Percentiles rank a stretch among this genome's conserved stretches.
Evolutionary conservation across 2,888 invertebrate genomes (phyloP).

Genomic region (Lithosia quadra): DNA sequence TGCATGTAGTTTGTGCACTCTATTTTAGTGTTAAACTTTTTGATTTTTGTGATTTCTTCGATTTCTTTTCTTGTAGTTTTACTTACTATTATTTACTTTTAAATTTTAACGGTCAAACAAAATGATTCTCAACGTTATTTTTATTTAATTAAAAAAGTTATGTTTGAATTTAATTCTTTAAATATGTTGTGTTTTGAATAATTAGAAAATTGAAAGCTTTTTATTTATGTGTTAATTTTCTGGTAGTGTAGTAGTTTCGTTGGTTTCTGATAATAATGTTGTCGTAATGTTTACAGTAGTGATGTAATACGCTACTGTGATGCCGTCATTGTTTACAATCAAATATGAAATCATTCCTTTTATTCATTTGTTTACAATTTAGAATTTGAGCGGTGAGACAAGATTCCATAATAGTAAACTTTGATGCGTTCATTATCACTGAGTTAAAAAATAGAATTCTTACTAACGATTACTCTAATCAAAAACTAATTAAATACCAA

Average conservation of each 20-base stretch:
- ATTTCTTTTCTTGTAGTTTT: not conserved
- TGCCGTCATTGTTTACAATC: constrained; percentile 7
- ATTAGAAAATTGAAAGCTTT: constrained; percentile 29
- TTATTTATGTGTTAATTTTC: constrained; percentile 35
- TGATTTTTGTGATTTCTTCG: not conserved
- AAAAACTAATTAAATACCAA: not conserved
- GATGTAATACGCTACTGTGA: not conserved
- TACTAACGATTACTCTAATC: not conserved
- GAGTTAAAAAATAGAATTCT: too few species aligned
- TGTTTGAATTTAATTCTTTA: not conserved
- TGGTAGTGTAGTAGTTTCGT: constrained; percentile 32
- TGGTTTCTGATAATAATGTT: not conserved
- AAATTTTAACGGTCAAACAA: not conserved
- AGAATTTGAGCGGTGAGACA: not conserved
- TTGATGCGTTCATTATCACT: not conserved
- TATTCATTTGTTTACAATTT: not conserved
- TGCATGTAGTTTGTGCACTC: constrained; percentile 20
- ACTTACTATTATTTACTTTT: not conserved
- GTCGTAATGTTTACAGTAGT: constrained; percentile 6
- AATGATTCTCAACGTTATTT: not conserved
- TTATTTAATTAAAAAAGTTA: constrained; percentile 3
- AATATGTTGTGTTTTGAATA: constrained; percentile 39
- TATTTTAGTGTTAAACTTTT: constrained; percentile 11
- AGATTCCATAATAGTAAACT: not conserved
- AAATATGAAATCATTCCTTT: constrained; percentile 1